Percentiles rank a stretch among this genome's conserved stretches.
phyloP scores from a whole-genome alignment of 1,140 invertebrate genomes.

The Saccostrea glomerata region DNA sequence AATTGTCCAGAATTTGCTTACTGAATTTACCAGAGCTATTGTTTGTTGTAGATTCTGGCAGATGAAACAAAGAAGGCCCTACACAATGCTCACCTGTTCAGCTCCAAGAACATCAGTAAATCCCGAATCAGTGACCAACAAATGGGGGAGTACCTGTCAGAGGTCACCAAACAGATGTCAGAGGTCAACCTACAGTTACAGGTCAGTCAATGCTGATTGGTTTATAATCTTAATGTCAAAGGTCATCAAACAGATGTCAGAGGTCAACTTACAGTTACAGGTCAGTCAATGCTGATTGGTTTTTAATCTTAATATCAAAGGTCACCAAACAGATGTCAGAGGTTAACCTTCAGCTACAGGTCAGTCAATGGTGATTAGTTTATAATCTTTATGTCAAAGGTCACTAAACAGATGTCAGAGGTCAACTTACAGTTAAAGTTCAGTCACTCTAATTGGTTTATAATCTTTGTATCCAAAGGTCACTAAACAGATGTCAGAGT shows the following conservation, averaged over 20 bases:
- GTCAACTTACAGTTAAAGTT: too few relatives aligned
- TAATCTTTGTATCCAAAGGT: not conserved
- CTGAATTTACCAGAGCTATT: too few relatives aligned
- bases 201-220: slow-evolving; percentile 57
- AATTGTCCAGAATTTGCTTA: too few relatives aligned
- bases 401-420: not conserved
- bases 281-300: not conserved
- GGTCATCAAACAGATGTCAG: not conserved
- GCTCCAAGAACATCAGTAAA: slow-evolving; percentile 52
- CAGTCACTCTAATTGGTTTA: not conserved
- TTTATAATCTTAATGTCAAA: not conserved
- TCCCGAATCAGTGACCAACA: slow-evolving; percentile 57
- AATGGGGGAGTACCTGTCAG: slow-evolving; percentile 51
- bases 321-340: not conserved
- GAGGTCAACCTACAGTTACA: slow-evolving; percentile 66
- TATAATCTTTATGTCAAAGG: not conserved
- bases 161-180: slow-evolving; percentile 60
- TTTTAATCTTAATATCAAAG: not conserved
- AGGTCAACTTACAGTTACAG: not conserved
- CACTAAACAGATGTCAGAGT: not conserved
- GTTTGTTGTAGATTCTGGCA: slow-evolving; percentile 61
- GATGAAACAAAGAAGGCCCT: slow-evolving; percentile 67
- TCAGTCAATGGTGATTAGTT: not conserved
- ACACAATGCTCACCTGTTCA: slow-evolving; percentile 62
- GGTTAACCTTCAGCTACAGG: not conserved